Base-by-base conservation (phyloP, 2,888 invertebrate genomes). In the Melinaea marsaeus region DNA sequence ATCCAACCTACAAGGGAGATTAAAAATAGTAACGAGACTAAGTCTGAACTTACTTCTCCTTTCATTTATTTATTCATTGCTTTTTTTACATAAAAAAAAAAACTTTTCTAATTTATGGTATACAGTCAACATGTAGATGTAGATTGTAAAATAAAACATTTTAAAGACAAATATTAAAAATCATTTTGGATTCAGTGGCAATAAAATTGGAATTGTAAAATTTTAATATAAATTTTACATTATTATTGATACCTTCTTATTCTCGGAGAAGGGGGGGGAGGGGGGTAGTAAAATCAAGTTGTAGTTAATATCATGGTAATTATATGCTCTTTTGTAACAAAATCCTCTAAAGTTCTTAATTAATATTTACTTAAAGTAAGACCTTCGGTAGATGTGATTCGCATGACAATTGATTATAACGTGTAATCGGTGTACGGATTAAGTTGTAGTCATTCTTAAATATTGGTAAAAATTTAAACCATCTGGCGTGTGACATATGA, bases 1-100 rank as follows among this genome's bases (percentile, higher is more conserved):
- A 87, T 1, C 90, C 90, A 75, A 91, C 90, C 91, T 91, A 79
- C 3, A 65, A 63, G 47, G 37, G 69, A 48, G 63, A 35, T 32
- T 11, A 9, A 32, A 32, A 51, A 22, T 48, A 22, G 48, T 48
- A 48, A 7, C 6, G n/a, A 48, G 3, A 13, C 13, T 48, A 22
- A 7, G 6, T 7, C 13, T 47, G 22, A 2, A 4, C 13, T 13
- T 48, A 0, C 45, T 45, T 11, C 1, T 6, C 45, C 7, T 6
- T 45, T 45, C 6, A 11, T 4, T 22, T 22, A 22, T 13, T 48
- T 4, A 48, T 13, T 48, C 1, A 42, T 42, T 42, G 42, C 9
- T 42, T 3, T 9, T 3, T 42, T 2, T 2, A 42, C 22, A 22
- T 22, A 22, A 22, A 22, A 22, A 22, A n/a, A 22, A 22, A 22